Evolutionary conservation across 2,797 vertebrate genomes (phyloP), one percentile per base, ranked within the genome.

Genomic region (Otolemur crassicaudatus): DNA sequence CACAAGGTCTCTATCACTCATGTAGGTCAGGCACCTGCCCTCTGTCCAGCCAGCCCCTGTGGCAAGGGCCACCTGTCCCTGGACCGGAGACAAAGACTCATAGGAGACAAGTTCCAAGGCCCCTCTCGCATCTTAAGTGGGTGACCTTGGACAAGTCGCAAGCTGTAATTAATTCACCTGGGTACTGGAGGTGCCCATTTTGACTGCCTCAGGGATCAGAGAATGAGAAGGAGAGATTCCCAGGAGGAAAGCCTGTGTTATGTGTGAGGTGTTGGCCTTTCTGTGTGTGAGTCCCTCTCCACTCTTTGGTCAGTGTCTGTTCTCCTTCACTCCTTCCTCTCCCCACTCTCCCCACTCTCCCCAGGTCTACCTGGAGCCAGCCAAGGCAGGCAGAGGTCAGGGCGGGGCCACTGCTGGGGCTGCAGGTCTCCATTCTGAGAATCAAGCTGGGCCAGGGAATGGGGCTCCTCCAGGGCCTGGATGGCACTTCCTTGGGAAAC

Each of bases 401-500:
- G 58, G n/a, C 10, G 25, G 2, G 0, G 27, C 23, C 11, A 2
- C 10, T 56, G 53, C 65, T 19, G 23, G 27, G 60, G 22, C 72
- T 60, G 11, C 63, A 31, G 63, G 34, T 65, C 16, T 3, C 53
- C 14, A 17, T 83, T 43, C 70, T 0, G 1, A 84, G 37, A 89
- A 34, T 5, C 69, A 72, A 31, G n/a, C 61, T 49, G 73, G 56
- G 22, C 90, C 27, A 23, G 53, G 67, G 60, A 70, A 40, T 5
- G 0, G 1, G 1, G 25, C 40, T 87, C 65, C 81, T 53, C 43
- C 0, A 0, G 88, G 94, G 94, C 93, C 94, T 58, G 70, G 80
- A 95, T 95, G 58, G 40, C 94, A 86, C 93, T 94, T 95, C 94
- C 97, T 82, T 0, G 16, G 92, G 95, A 98, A 95, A 94, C 92